Evolutionary conservation across 2,797 vertebrate genomes (phyloP).

Genomic region (Hippopotamyrus pictus): DNA sequence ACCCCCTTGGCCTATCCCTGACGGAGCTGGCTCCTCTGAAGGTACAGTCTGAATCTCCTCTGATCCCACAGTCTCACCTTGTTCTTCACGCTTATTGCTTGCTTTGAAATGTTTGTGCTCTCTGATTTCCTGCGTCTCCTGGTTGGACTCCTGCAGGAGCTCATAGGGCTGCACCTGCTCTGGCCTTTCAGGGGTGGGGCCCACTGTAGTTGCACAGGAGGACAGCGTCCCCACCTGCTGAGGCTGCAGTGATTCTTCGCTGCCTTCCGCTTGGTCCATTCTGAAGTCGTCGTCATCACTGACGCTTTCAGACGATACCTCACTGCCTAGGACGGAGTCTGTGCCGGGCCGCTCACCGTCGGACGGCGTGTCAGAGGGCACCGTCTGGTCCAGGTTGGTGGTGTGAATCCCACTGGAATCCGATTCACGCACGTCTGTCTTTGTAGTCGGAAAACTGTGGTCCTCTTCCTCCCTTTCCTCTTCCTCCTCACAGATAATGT

Average conservation of each 20-base stretch:
- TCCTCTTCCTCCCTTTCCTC: constrained; percentile 50
- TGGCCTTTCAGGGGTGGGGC: constrained; percentile 43
- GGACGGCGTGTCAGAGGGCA: constrained; percentile 34
- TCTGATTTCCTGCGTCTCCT: constrained; percentile 30
- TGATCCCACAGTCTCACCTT: constrained; percentile 30
- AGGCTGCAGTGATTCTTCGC: background rate
- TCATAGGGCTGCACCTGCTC: background rate
- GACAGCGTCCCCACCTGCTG: constrained; percentile 24
- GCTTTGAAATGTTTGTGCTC: background rate
- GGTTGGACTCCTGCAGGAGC: constrained; percentile 5
- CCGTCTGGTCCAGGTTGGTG: constrained; percentile 50
- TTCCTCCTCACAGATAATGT: constrained; percentile 30
- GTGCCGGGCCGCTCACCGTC: constrained; percentile 45
- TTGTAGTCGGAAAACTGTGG: constrained; percentile 36
- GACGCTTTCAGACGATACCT: constrained; percentile 53
- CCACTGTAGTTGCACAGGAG: constrained; percentile 35
- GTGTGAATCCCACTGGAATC: constrained; percentile 58
- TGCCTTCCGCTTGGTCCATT: constrained; percentile 28
- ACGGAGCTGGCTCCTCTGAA: constrained; percentile 40
- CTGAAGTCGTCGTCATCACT: constrained; percentile 32
- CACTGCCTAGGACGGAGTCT: constrained; percentile 57
- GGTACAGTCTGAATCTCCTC: constrained; percentile 44
- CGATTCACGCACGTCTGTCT: constrained; percentile 51
- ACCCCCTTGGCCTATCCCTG: constrained; percentile 29
- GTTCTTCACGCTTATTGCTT: constrained; percentile 26